Percentiles rank a stretch among this genome's conserved stretches.
These are phyloP conservation scores for Andinoacara biseriatus DNA, from an alignment of 2,113 vertebrate species.

Conservation along the genomic window DNA sequence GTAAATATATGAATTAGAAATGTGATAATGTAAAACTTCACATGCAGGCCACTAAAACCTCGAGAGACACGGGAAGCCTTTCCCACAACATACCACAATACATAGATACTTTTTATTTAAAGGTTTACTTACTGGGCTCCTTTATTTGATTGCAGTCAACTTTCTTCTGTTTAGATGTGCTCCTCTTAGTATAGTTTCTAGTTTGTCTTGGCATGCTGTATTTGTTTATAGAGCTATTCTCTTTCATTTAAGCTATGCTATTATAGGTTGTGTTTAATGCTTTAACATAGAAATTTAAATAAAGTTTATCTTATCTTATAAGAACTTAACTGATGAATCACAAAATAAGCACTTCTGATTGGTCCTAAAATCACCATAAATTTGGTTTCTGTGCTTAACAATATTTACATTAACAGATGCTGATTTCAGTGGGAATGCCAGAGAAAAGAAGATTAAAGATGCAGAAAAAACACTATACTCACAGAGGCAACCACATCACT, in stretches of 20 bases:
- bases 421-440: neutral
- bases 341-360: neutral
- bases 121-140: neutral
- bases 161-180: neutral
- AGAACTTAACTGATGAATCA: neutral
- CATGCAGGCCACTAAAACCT: neutral
- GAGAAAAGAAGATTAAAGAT: no score
- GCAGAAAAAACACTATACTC: no score
- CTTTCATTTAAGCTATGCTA: no score
- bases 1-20: neutral
- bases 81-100: neutral
- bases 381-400: neutral
- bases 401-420: neutral
- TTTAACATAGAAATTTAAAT: neutral
- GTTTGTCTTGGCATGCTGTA: neutral
- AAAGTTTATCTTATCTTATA: neutral
- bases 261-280: no score
- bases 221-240: neutral
- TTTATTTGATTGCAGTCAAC: neutral
- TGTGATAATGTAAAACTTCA: neutral
- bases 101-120: fast-evolving
- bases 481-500: no score
- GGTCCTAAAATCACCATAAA: neutral
- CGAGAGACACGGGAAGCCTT: neutral
- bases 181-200: neutral